Conservation (phyloP, 2,888 invertebrate genomes). For the Choristoneura rosaceana region DNA sequence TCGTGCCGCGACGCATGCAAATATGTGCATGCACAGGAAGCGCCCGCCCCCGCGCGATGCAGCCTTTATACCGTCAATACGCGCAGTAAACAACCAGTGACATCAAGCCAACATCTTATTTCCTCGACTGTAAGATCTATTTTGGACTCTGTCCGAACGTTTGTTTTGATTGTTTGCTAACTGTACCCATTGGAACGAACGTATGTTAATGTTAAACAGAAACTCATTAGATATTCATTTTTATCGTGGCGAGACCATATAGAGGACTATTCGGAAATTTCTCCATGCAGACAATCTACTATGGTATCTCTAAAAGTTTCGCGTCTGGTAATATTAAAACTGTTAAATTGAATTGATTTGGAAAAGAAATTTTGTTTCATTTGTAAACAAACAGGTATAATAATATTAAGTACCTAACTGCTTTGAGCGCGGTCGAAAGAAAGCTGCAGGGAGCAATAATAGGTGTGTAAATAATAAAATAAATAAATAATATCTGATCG, state of each 20-base stretch:
- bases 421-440: not conserved
- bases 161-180: not conserved
- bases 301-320: constrained; percentile 8
- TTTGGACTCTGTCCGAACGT: not conserved
- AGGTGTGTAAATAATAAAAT: too few relatives aligned
- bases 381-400: not conserved
- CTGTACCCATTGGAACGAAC: constrained; percentile 38
- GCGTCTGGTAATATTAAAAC: not conserved
- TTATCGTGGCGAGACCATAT: constrained; percentile 36
- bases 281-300: constrained; percentile 24
- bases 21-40: constrained; percentile 40
- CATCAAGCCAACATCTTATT: constrained; percentile 9
- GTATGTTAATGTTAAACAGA: constrained; percentile 41
- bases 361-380: not conserved
- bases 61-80: constrained; percentile 29
- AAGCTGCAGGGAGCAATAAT: not conserved
- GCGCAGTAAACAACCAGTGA: constrained; percentile 18
- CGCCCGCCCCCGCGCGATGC: constrained; percentile 25
- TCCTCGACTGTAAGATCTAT: constrained; percentile 3
- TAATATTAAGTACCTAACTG: not conserved
- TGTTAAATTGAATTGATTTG: not conserved
- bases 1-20: constrained; percentile 34
- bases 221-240: constrained; percentile 42
- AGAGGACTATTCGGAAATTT: constrained; percentile 35
- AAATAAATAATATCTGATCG: too few relatives aligned